Percentiles rank a stretch among this genome's conserved stretches.
phyloP scores from a whole-genome alignment of 2,113 vertebrate genomes.

The Chloropsis cyanopogon region DNA sequence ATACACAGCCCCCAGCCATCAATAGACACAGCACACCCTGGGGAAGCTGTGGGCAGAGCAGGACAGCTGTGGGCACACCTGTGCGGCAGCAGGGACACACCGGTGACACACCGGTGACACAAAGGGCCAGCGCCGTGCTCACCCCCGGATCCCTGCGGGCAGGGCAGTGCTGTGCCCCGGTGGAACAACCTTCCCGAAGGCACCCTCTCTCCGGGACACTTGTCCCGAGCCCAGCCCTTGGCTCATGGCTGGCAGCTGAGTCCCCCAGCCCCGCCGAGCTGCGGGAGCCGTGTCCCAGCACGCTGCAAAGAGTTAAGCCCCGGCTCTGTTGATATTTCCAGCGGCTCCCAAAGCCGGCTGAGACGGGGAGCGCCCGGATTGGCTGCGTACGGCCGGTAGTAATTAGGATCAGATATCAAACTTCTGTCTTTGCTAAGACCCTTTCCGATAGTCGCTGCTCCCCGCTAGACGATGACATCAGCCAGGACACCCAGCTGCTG shows the following conservation, averaged over 20 bases:
- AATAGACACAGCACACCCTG: too few relatives aligned
- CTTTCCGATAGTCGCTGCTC: slow-evolving; percentile 66
- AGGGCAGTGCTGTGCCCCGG: neutral
- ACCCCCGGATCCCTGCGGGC: accelerated
- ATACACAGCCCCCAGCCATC: too few relatives aligned
- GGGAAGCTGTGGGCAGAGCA: neutral
- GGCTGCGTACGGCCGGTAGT: slow-evolving; percentile 75
- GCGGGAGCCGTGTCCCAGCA: neutral
- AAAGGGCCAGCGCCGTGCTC: neutral
- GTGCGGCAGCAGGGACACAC: accelerated
- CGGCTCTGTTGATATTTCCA: slow-evolving; percentile 21
- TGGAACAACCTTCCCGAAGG: too few relatives aligned
- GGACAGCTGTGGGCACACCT: neutral
- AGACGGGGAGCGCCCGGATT: slow-evolving; percentile 67
- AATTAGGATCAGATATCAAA: slow-evolving; percentile 80
- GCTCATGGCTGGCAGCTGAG: accelerated
- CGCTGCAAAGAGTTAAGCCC: slow-evolving; percentile 67
- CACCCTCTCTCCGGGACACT: accelerated
- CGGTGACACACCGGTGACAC: neutral
- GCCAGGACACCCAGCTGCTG: slow-evolving; percentile 73
- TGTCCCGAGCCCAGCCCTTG: neutral
- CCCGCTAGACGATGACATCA: slow-evolving; percentile 79
- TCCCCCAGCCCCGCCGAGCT: accelerated
- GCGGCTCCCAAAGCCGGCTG: slow-evolving; percentile 20
- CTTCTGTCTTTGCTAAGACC: slow-evolving; percentile 75